Evolutionary conservation across 2,888 invertebrate species (phyloP).

Genomic region (Linyphia triangularis): DNA sequence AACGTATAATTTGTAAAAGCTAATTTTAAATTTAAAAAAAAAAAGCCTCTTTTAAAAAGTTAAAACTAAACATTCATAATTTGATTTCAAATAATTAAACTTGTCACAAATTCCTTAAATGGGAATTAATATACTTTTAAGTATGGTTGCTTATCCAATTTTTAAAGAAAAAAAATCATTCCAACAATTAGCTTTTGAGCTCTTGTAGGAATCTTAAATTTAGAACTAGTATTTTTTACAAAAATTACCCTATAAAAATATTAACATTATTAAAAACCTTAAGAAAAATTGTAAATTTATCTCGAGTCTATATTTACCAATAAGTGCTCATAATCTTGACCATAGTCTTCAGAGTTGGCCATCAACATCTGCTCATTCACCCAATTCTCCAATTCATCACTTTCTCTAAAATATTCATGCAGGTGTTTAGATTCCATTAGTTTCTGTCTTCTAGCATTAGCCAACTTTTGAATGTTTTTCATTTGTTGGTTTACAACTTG

Average conservation of each 20-base stretch:
- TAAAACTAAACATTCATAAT: background rate
- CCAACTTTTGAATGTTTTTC: constrained; percentile 88
- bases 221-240: no score
- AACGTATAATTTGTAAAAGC: background rate
- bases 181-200: no score
- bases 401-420: constrained; percentile 94
- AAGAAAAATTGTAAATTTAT: no score
- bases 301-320: no score
- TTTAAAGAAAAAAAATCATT: background rate
- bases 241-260: no score
- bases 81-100: background rate
- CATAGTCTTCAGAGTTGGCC: constrained; percentile 95
- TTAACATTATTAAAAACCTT: no score
- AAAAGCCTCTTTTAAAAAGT: background rate
- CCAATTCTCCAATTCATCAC: constrained; percentile 94
- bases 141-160: background rate
- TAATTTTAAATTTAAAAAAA: background rate
- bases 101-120: background rate
- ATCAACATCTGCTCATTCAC: constrained; percentile 93
- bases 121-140: no score
- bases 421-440: constrained; percentile 94
- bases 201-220: no score
- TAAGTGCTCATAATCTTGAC: constrained; percentile 95
- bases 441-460: constrained; percentile 88
- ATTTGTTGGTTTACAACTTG: constrained; percentile 87